Base-by-base conservation (phyloP, 2,113 vertebrate species). In the Gila orcuttii region DNA sequence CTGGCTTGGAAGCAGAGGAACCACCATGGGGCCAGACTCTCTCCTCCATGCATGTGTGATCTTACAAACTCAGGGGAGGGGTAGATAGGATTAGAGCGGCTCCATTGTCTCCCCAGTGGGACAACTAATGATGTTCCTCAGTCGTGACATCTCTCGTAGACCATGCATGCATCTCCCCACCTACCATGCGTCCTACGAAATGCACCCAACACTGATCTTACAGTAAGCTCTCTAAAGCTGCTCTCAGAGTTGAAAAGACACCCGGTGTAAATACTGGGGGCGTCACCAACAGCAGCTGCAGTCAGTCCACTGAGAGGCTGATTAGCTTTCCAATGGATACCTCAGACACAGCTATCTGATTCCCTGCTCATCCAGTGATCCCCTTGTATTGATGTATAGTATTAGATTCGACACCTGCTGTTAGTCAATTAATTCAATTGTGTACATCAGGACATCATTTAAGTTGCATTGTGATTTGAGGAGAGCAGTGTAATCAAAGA, bases 191-290 rank as follows among this genome's bases (percentile, higher is more conserved):
- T 78, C 77, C n/a, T 36, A 71, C 69, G 31, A 36, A 77, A 88
- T 73, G 60, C 42, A 13, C 86, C 84, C 71, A 83, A 86, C 87
- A 87, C 82, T 78, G 42, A 85, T 90, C 87, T 88, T 88, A 88
- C 87, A 76, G 89, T 87, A 90, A 89, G 85, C 87, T 78, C 79
- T 75, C 81, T 86, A 88, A 88, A 88, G 85, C 87, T 88, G 78
- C 79, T 78, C 85, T 86, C 71, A 11, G 82, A 88, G 85, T 86
- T 89, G 89, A 89, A 89, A 89, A 89, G 86, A 83, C 76, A 82
- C 82, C 77, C 31, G 39, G 62, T 73, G 82, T 86, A 86, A 89
- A 89, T 79, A 89, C 82, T 71, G 60, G 82, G 66, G 77, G 75
- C 71, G 25, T 87, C 86, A 87, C 62, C 78, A 85, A 86, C 78